Conservation (phyloP, 2,113 vertebrate genomes). For the Urocolius indicus region DNA sequence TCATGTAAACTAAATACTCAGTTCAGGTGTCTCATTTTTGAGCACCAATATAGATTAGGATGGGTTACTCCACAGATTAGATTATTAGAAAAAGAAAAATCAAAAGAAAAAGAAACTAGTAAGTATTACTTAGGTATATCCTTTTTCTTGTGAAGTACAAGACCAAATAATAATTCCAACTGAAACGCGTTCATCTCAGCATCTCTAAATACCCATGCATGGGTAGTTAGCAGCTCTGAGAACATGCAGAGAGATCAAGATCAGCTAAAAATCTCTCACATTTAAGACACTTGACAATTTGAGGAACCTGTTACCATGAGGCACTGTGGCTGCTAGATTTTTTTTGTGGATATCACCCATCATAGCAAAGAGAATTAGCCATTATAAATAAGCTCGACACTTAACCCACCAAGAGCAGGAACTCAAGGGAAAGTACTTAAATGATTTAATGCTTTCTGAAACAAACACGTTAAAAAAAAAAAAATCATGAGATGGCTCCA, state of each 20-base stretch:
- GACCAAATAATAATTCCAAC: neutral
- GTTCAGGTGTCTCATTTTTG: neutral
- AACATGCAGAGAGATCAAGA: neutral
- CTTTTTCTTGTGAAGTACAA: neutral
- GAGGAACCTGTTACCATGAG: neutral
- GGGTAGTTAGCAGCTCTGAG: neutral
- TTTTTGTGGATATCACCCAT: neutral
- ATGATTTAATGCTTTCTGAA: neutral
- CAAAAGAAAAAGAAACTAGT: neutral
- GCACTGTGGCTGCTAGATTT: neutral
- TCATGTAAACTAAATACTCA: neutral
- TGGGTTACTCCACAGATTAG: neutral
- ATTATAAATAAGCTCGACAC: neutral
- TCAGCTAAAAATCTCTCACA: neutral
- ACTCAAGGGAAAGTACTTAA: neutral
- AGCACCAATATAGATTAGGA: neutral
- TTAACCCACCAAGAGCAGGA: neutral
- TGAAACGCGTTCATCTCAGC: neutral
- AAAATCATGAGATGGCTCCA: neutral
- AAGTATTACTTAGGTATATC: neutral
- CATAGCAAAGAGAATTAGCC: neutral
- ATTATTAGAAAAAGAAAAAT: neutral
- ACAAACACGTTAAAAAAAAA: neutral
- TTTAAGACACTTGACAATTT: neutral
- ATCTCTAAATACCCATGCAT: neutral